Evolutionary conservation across 2,797 vertebrate genomes (phyloP), one percentile per base, ranked within the genome.

Genomic region (Tokudaia muenninki): DNA sequence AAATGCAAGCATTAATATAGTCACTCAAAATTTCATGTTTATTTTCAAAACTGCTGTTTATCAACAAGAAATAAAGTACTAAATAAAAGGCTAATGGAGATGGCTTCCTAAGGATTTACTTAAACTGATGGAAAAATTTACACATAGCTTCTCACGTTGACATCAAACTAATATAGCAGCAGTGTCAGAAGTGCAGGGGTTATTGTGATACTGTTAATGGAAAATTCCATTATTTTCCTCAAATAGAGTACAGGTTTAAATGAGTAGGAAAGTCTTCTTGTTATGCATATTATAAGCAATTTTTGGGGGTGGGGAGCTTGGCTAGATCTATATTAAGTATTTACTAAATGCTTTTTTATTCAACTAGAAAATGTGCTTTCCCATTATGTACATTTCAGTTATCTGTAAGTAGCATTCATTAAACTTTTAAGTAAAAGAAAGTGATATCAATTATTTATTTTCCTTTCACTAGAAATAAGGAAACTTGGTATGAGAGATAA

Each of bases 301-400:
- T n/a, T 47, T 70, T 8, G 34, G 87, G 63, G 12, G 7, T 44
- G 41, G 37, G 26, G 17, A 63, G 11, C 37, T 50, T 57, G 50
- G 78, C 34, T n/a, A 90, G 80, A 70, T 63, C 31, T 84, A 57
- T 16, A 77, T 95, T 93, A 83, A 94, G 26, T 74, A 65, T 81
- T 59, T 70, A 34, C 59, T 93, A 96, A 72, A 81, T 59, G 72
- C 75, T 31, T 50, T 94, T 93, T 95, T 90, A 94, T 67, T 95
- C 44, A 86, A 74, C 37, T 74, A 87, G 74, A 82, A 93, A 92
- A 80, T 88, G 24, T 10, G 26, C 10, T 70, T 82, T 87, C n/a
- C 6, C n/a, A 91, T 63, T 24, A 87, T 7, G 75, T 84, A 70
- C 9, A 96, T 29, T 91, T 92, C 12, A 37, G 55, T 57, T 57